Conservation (phyloP, 2,888 invertebrate species). For the Galeopsomyia nigrocyanea region DNA sequence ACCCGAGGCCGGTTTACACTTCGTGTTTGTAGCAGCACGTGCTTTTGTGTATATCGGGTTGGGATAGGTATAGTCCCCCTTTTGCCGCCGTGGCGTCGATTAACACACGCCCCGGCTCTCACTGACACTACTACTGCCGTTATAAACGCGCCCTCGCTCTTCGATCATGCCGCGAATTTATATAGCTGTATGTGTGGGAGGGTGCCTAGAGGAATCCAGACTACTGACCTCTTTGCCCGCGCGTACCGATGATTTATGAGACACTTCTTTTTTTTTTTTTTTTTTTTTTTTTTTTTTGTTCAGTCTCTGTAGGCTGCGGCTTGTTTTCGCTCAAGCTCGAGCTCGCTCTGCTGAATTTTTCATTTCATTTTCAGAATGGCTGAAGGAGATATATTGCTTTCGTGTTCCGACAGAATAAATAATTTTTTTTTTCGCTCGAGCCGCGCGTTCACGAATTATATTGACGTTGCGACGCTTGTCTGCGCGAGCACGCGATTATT, state of each 20-base stretch:
- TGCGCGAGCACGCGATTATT: no score
- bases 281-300: background rate
- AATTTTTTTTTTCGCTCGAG: background rate
- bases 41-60: conserved; percentile 49
- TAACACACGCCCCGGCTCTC: conserved; percentile 50
- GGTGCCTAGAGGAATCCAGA: conserved; percentile 42
- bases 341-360: conserved; percentile 14
- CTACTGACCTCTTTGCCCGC: conserved; percentile 43
- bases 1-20: conserved; percentile 59
- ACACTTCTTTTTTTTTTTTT: background rate
- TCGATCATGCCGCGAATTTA: conserved; percentile 45
- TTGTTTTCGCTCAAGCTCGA: conserved; percentile 5
- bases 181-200: background rate
- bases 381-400: conserved; percentile 9
- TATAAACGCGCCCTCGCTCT: conserved; percentile 31
- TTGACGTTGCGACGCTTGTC: no score
- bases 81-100: conserved; percentile 43
- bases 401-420: conserved; percentile 3
- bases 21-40: conserved; percentile 26
- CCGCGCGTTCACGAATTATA: no score
- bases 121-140: conserved; percentile 13
- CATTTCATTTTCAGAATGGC: conserved; percentile 3
- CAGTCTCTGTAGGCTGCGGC: background rate
- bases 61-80: conserved; percentile 47
- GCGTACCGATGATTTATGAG: conserved; percentile 23